phyloP scores from a whole-genome alignment of 1,140 invertebrate species.

The Stegodyphus dumicola region DNA sequence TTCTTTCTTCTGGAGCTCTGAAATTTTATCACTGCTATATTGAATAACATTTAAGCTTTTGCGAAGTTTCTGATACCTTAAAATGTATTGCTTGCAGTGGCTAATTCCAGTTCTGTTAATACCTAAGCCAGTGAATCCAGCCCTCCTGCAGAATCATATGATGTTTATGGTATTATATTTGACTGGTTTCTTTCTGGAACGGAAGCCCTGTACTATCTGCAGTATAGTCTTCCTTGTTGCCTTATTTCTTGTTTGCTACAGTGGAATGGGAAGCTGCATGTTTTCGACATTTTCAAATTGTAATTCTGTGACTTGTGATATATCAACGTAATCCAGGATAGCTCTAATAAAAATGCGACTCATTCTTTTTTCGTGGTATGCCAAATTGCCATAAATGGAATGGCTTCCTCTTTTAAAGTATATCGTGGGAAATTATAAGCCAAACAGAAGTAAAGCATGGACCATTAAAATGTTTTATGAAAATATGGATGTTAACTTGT shows the following conservation, averaged over 20 bases:
- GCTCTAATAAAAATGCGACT: background rate
- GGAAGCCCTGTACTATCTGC: conserved; percentile 97
- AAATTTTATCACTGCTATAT: no score
- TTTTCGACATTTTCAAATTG: conserved; percentile 89
- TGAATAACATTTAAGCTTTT: no score
- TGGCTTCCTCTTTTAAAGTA: no score
- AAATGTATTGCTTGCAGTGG: conserved; percentile 99
- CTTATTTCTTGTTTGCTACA: conserved; percentile 94
- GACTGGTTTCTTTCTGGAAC: conserved; percentile 92
- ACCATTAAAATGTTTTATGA: no score
- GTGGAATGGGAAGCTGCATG: conserved; percentile 92
- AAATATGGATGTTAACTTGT: no score
- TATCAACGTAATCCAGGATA: conserved; percentile 15
- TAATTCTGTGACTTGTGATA: conserved; percentile 76
- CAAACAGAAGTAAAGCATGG: no score
- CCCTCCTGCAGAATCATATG: conserved; percentile 92
- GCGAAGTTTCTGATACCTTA: background rate
- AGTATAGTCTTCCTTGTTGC: conserved; percentile 90
- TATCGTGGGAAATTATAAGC: no score
- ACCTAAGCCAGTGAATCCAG: conserved; percentile 95
- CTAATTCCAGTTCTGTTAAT: conserved; percentile 95
- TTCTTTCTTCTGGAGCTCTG: no score
- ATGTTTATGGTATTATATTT: conserved; percentile 96
- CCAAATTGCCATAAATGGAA: conserved; percentile 6
- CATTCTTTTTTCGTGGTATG: conserved; percentile 8